These are phyloP conservation scores for Callopanchax toddi DNA, from an alignment of 2,113 vertebrate genomes.

Conservation along the genomic window DNA sequence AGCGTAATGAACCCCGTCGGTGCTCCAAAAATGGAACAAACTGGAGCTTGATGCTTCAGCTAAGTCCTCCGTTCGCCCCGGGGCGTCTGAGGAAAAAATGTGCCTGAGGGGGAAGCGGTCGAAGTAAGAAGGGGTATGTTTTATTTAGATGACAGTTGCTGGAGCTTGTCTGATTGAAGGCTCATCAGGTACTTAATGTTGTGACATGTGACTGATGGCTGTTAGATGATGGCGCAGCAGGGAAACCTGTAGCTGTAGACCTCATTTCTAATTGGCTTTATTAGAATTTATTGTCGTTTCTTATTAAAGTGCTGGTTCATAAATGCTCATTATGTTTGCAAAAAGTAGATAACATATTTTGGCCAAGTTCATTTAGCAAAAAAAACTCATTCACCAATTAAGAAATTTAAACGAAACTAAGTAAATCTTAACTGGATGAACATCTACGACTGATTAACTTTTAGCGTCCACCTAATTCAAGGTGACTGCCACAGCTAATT, in stretches of 20 bases:
- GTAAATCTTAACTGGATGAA: no score
- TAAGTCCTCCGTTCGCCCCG: neutral
- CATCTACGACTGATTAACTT: no score
- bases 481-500: no score
- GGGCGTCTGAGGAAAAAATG: constrained; percentile 2
- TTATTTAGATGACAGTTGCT: constrained; percentile 35
- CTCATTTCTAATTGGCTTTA: constrained; percentile 53
- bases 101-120: neutral
- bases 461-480: no score
- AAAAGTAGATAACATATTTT: no score
- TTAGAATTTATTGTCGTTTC: constrained; percentile 11
- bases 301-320: constrained; percentile 13
- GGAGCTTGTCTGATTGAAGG: constrained; percentile 37
- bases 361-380: no score
- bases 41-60: constrained; percentile 5
- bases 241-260: constrained; percentile 31
- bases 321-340: constrained; percentile 1
- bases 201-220: constrained; percentile 43
- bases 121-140: constrained; percentile 6
- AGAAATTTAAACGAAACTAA: no score
- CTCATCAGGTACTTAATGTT: constrained; percentile 61
- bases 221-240: constrained; percentile 34
- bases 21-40: constrained; percentile 4
- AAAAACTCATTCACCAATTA: no score
- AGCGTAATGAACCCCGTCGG: constrained; percentile 45